phyloP scores from a whole-genome alignment of 2,797 vertebrate species.

The Enteromius fasciolatus region DNA sequence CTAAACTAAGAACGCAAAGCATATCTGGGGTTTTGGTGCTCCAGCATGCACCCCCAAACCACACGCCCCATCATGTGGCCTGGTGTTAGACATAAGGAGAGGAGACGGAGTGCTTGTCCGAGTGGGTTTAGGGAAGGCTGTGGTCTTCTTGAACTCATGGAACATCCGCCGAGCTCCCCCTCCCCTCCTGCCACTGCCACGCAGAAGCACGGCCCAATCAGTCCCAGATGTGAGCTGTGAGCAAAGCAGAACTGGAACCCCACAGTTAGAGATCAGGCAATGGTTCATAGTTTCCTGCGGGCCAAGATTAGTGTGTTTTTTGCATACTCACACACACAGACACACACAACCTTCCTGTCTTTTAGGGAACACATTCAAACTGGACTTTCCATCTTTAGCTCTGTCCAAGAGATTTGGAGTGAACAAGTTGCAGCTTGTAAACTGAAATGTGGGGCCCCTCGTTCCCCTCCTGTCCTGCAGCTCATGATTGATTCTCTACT shows the following conservation, averaged over 20 bases:
- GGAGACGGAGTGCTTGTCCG: slow-evolving; percentile 18
- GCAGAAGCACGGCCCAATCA: slow-evolving; percentile 56
- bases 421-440: slow-evolving; percentile 60
- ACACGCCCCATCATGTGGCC: not conserved
- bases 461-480: slow-evolving; percentile 31
- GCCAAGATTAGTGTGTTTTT: slow-evolving; percentile 43
- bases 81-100: slow-evolving; percentile 5
- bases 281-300: slow-evolving; percentile 43
- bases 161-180: slow-evolving; percentile 53
- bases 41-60: not conserved
- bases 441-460: slow-evolving; percentile 53
- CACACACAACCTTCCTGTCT: slow-evolving; percentile 20
- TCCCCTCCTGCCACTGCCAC: slow-evolving; percentile 47
- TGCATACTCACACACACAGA: slow-evolving; percentile 2
- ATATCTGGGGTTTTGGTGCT: not conserved
- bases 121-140: slow-evolving; percentile 32
- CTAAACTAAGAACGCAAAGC: not conserved
- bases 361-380: slow-evolving; percentile 26
- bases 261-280: slow-evolving; percentile 48
- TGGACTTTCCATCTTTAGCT: slow-evolving; percentile 29
- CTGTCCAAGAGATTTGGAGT: slow-evolving; percentile 44
- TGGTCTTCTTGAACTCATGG: slow-evolving; percentile 45
- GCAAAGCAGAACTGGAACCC: slow-evolving; percentile 34
- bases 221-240: slow-evolving; percentile 58
- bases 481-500: slow-evolving; percentile 30